These are phyloP conservation scores for Neotoma lepida DNA, from an alignment of 2,113 vertebrate genomes.

Conservation along the genomic window DNA sequence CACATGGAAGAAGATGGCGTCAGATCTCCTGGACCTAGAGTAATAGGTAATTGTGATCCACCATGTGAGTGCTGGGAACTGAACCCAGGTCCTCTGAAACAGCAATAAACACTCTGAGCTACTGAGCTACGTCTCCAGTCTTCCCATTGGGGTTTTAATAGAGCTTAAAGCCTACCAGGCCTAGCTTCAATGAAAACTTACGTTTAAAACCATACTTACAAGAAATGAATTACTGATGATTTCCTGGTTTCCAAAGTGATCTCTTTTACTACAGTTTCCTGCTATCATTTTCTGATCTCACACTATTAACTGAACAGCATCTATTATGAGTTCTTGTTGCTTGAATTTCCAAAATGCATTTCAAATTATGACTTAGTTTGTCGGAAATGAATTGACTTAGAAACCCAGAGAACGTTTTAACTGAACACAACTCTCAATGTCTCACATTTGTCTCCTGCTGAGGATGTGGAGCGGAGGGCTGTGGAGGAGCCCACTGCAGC, in stretches of 20 bases:
- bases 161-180: not conserved
- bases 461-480: not conserved
- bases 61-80: not conserved
- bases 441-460: not conserved
- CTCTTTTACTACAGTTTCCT: slow-evolving; percentile 28
- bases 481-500: not conserved
- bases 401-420: not conserved
- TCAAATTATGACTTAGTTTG: slow-evolving; percentile 16
- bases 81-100: not conserved
- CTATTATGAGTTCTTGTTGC: slow-evolving; percentile 17
- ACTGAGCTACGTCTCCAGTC: not conserved
- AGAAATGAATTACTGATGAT: not conserved
- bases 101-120: not conserved
- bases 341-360: not conserved
- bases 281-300: not conserved
- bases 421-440: not conserved
- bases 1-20: not conserved
- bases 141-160: not conserved
- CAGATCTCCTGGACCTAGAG: not conserved
- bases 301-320: not conserved
- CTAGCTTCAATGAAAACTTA: slow-evolving; percentile 31
- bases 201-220: not conserved
- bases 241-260: slow-evolving; percentile 16
- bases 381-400: slow-evolving; percentile 19
- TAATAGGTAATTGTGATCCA: not conserved